Percentiles rank a stretch among this genome's conserved stretches.
Evolutionary conservation across 2,797 vertebrate species (phyloP).

Genomic region (Phaenicophaeus curvirostris): DNA sequence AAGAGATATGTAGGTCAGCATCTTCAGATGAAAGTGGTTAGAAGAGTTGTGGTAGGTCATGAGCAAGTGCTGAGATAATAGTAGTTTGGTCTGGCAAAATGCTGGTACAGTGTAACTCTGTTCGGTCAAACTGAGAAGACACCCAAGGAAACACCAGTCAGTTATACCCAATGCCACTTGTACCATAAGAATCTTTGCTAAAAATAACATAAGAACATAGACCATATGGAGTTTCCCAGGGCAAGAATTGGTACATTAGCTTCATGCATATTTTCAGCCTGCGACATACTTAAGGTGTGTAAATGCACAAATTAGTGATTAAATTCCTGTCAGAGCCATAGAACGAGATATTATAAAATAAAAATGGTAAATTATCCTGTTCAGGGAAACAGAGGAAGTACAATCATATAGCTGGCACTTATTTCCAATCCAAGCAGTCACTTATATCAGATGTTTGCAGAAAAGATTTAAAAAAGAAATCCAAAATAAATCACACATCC

Average conservation of each 20-base stretch:
- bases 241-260: conserved; percentile 1
- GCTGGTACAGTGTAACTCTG: background rate
- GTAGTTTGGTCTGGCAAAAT: conserved; percentile 2
- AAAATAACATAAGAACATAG: conserved; percentile 12
- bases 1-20: conserved; percentile 59
- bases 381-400: background rate
- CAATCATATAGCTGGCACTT: background rate
- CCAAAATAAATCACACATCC: background rate
- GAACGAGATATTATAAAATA: conserved; percentile 19
- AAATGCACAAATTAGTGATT: conserved; percentile 13
- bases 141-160: background rate
- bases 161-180: background rate
- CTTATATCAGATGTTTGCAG: background rate
- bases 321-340: background rate
- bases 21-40: conserved; percentile 27
- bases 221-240: conserved; percentile 20
- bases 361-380: background rate
- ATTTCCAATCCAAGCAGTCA: background rate
- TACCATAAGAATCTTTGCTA: background rate
- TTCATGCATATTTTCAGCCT: background rate
- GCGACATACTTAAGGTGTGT: background rate
- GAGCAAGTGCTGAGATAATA: conserved; percentile 28
- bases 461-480: background rate
- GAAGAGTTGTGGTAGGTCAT: background rate
- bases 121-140: background rate